These are phyloP conservation scores for Dyspetes luteomarginatus DNA, from an alignment of 2,888 invertebrate species.

Conservation along the genomic window DNA sequence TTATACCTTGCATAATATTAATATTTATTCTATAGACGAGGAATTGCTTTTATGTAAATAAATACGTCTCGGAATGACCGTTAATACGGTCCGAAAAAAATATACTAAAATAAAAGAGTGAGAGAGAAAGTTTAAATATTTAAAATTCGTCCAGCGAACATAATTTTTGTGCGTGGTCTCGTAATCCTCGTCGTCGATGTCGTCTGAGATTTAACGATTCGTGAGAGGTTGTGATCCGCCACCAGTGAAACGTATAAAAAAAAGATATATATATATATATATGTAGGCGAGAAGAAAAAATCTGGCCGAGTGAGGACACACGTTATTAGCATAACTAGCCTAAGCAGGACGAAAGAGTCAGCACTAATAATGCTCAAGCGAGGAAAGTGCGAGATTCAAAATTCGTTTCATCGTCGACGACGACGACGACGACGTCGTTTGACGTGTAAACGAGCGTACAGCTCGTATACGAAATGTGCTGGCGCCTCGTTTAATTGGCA, in stretches of 20 bases:
- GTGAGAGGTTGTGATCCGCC: background rate
- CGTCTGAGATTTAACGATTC: constrained; percentile 47
- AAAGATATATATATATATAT: background rate
- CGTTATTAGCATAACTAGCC: constrained; percentile 73
- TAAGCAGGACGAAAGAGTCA: constrained; percentile 66
- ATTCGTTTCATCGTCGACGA: constrained; percentile 27
- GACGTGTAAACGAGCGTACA: constrained; percentile 66
- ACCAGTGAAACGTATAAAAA: background rate
- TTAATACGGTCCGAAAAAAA: constrained; percentile 10
- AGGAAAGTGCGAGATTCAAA: constrained; percentile 46
- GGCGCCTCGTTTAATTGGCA: constrained; percentile 75
- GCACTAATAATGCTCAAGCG: constrained; percentile 26
- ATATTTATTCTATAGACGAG: constrained; percentile 2
- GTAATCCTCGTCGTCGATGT: constrained; percentile 18
- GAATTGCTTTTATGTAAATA: background rate
- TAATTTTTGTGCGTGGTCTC: constrained; percentile 46
- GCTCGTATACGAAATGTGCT: constrained; percentile 67
- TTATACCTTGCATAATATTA: too few species aligned
- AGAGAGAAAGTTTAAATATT: constrained; percentile 32
- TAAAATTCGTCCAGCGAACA: constrained; percentile 48
- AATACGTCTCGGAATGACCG: constrained; percentile 5
- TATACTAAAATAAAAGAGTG: constrained; percentile 2
- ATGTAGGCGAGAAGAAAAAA: background rate
- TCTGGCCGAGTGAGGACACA: constrained; percentile 37
- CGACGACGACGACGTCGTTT: constrained; percentile 45